These are phyloP conservation scores for Corythoichthys intestinalis DNA, from an alignment of 2,113 vertebrate species.

Conservation along the genomic window DNA sequence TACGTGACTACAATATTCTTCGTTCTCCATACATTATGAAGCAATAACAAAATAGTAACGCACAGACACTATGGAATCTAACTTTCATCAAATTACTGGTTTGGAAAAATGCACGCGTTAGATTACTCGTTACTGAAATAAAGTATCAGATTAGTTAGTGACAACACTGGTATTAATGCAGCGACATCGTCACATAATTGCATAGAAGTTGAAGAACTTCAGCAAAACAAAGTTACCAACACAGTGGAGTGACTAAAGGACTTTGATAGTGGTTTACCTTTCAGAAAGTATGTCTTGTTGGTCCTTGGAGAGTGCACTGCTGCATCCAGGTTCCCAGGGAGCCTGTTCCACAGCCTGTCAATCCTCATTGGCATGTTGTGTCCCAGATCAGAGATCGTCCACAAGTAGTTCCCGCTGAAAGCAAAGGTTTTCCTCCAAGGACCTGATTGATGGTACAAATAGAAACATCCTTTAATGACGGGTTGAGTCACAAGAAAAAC, in stretches of 20 bases:
- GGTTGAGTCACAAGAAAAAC: too few species aligned
- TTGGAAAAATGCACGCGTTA: too few species aligned
- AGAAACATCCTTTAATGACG: background rate
- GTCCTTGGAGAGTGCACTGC: slow-evolving; percentile 82
- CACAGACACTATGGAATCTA: too few species aligned
- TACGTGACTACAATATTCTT: too few species aligned
- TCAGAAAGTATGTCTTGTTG: slow-evolving; percentile 83
- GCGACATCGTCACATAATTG: too few species aligned
- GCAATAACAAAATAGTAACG: too few species aligned
- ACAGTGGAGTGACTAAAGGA: background rate
- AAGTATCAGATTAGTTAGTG: too few species aligned
- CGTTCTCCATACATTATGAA: too few species aligned
- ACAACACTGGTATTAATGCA: too few species aligned
- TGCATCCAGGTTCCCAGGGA: slow-evolving; percentile 81
- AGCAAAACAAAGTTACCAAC: background rate
- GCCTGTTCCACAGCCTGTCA: slow-evolving; percentile 74
- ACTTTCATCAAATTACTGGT: too few species aligned
- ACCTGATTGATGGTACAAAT: slow-evolving; percentile 57
- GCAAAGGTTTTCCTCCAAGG: slow-evolving; percentile 81
- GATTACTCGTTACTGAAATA: too few species aligned
- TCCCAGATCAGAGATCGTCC: slow-evolving; percentile 81
- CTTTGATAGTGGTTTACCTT: slow-evolving; percentile 68
- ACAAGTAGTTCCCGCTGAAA: slow-evolving; percentile 85
- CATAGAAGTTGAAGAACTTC: background rate
- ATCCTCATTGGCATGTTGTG: slow-evolving; percentile 72